These are phyloP conservation scores for Eutolmus rufibarbis DNA, from an alignment of 2,888 invertebrate species.

Conservation along the genomic window DNA sequence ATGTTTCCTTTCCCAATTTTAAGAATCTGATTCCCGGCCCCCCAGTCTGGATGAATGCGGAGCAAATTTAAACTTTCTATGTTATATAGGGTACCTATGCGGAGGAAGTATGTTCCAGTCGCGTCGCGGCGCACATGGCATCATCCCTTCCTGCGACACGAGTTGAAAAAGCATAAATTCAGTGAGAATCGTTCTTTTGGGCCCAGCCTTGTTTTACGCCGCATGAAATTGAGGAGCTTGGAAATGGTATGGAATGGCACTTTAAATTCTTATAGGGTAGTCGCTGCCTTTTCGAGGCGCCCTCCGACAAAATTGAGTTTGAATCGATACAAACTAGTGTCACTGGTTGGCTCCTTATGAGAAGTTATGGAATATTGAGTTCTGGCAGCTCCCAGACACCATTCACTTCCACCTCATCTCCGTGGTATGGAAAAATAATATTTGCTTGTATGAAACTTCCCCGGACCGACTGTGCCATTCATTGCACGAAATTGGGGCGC, in stretches of 20 bases:
- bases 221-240: conserved; percentile 24
- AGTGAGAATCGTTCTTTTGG: conserved; percentile 13
- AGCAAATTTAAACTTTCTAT: not conserved
- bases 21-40: conserved; percentile 9
- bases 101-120: not conserved
- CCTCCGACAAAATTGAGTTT: conserved; percentile 24
- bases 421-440: not conserved
- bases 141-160: not conserved
- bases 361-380: conserved; percentile 19
- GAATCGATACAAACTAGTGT: conserved; percentile 15
- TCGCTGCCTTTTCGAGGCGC: not conserved
- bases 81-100: not conserved
- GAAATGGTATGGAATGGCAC: conserved; percentile 2
- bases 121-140: not conserved
- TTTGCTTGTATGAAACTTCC: not conserved
- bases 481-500: not conserved
- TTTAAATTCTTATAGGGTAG: conserved; percentile 28
- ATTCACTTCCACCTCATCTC: not conserved
- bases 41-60: conserved; percentile 3
- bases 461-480: not conserved
- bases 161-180: conserved; percentile 18
- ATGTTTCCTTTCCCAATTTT: conserved; percentile 4
- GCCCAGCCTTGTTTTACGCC: conserved; percentile 31
- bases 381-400: not conserved
- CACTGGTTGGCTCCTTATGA: conserved; percentile 12